Percentiles rank a stretch among this genome's conserved stretches.
These are phyloP conservation scores for Uloborus plumipes DNA, from an alignment of 2,888 invertebrate species.

Conservation along the genomic window DNA sequence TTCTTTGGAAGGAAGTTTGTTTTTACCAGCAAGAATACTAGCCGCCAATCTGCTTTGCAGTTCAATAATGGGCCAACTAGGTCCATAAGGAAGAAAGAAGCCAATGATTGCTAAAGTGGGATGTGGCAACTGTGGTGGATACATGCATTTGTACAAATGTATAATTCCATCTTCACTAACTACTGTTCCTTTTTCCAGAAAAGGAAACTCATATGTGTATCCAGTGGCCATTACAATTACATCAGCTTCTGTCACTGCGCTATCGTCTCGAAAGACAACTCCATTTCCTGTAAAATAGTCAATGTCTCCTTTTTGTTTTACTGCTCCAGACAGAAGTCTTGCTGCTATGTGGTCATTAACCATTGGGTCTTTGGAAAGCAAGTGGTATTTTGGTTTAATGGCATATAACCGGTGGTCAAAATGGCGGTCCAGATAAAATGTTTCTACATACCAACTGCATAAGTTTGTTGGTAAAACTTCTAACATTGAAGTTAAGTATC, in stretches of 20 bases:
- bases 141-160: constrained; percentile 67
- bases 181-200: constrained; percentile 68
- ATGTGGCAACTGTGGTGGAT: constrained; percentile 66
- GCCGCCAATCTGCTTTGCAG: constrained; percentile 65
- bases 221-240: constrained; percentile 71
- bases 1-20: constrained; percentile 18
- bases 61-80: constrained; percentile 65
- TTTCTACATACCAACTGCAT: constrained; percentile 38
- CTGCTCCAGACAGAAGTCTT: constrained; percentile 70
- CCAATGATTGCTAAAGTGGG: constrained; percentile 68
- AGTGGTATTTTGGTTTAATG: constrained; percentile 70
- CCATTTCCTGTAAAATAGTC: constrained; percentile 67
- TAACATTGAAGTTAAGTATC: constrained; percentile 1
- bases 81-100: constrained; percentile 63
- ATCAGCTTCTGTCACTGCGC: constrained; percentile 69
- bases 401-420: constrained; percentile 71
- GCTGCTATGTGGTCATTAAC: constrained; percentile 72
- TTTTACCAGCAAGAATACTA: constrained; percentile 42
- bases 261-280: constrained; percentile 68
- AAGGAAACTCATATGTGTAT: constrained; percentile 70
- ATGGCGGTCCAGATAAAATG: constrained; percentile 66
- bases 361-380: constrained; percentile 67
- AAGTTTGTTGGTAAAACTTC: constrained; percentile 12
- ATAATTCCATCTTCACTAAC: constrained; percentile 18
- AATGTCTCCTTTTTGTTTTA: constrained; percentile 69